Base-by-base conservation (phyloP, 2,113 vertebrate genomes). In the Protomyctophum bolini region DNA sequence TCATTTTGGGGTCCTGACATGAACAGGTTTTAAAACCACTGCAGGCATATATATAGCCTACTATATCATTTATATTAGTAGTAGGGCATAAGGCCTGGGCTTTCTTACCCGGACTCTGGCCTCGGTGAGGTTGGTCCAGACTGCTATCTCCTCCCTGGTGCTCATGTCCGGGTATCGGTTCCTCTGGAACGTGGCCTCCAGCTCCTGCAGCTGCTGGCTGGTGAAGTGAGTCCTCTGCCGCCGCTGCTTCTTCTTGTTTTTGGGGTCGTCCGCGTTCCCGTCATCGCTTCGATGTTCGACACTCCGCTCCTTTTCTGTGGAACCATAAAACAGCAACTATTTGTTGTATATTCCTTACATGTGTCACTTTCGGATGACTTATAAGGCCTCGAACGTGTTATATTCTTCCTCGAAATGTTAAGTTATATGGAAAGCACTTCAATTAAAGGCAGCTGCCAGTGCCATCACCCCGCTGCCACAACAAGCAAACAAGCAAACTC, bases 91-190 rank as follows among this genome's bases (percentile, higher is more conserved):
- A 41, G 15, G 10, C 6, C 2, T 58, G 57, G 21, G 12, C 6
- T 63, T 10, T 46, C 96, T 95, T 92, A 99, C 98, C 95, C 98
- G 90, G 21, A 99, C 98, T 82, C 98, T 91, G 50, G 98, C 97
- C 89, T 99, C 98, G 0, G 98, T 99, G 83, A 99, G 95, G 91
- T 99, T 99, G 88, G 97, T 99, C 98, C 98, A 99, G 59, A 99
- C 97, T 0, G 98, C 97, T 79, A 99, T 99, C 91, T 99, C 98
- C 92, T 99, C 98, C 72, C 98, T 70, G 91, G 96, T 98, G 90
- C 96, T 98, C 98, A 99, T 99, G 87, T 99, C 98, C 0, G 98
- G 98, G 83, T 99, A 99, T 71, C 98, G 96, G 90, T 99, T 99
- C 83, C 98, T 81, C 90, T 99, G 98, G 88, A 99, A 99, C 12